Base-by-base conservation (phyloP, 2,113 vertebrate species). In the Malurus elegans region DNA sequence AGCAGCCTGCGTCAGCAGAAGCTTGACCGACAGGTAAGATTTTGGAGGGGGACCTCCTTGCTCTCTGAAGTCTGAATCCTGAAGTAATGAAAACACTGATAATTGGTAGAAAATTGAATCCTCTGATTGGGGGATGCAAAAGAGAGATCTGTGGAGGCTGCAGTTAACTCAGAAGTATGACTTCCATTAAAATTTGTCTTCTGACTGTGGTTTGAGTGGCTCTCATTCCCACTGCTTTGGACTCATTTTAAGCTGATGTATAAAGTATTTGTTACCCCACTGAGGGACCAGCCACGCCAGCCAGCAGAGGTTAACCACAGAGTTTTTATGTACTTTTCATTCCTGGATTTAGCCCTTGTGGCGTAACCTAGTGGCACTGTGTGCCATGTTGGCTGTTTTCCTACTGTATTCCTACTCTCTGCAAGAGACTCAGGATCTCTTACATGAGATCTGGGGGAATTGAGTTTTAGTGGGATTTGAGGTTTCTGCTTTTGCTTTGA, bases 1-100 rank as follows among this genome's bases (percentile, higher is more conserved):
- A 99, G 98, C 96, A 99, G 98, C 97, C 98, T 99, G 60, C 98
- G 99, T 86, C 99, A 99, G 97, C 99, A 99, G 98, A 99, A 99
- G 96, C 99, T 99, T 94, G 99, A 99, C 94, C 98, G 99, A 96
- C 99, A 99, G 99, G 99, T 99, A 92, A 97, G 98, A 90, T 78
- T 82, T 82, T 87, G 81, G 67, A 92, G 23, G 6, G 75, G 14
- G 6, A 40, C 26, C 21, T 88, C 17, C 51, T 72, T 87, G 36
- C 12, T 85, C 34, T 76, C 23, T 79, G 8, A 92, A 84, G 44
- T 61, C 50, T 84, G 29, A 32, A 48, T 66, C 38, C 47, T 54
- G 31, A 25, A 71, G 28, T 54, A 90, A 38, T 4, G 12, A 75
- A 76, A 83, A 66, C 73, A 58, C 9, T 47, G 50, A 69, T 28